These are phyloP conservation scores for Perithous albicinctus DNA, from an alignment of 2,888 invertebrate genomes.

Conservation along the genomic window DNA sequence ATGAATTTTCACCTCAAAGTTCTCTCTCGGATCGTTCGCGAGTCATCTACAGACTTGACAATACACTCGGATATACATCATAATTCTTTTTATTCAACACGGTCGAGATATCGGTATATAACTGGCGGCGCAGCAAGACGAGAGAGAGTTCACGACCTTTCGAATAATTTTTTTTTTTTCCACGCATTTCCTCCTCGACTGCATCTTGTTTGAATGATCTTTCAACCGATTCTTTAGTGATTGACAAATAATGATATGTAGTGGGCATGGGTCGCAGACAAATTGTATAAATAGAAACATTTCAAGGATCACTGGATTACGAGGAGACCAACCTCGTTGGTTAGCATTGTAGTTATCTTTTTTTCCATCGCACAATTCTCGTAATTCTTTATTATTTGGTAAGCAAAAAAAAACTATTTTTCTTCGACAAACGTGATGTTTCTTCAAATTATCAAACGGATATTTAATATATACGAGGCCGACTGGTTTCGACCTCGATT, in stretches of 20 bases:
- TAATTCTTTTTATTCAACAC: constrained; percentile 38
- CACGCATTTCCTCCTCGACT: background rate
- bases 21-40: constrained; percentile 38
- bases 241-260: background rate
- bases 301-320: too few species aligned
- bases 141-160: constrained; percentile 41
- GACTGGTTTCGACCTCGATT: too few species aligned
- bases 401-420: too few species aligned
- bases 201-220: background rate
- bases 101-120: background rate
- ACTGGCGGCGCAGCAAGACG: background rate
- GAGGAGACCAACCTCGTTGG: too few species aligned
- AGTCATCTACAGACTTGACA: constrained; percentile 40
- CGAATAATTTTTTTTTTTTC: constrained; percentile 34
- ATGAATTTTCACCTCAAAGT: constrained; percentile 31
- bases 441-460: too few species aligned
- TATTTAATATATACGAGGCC: too few species aligned
- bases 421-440: too few species aligned
- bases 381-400: too few species aligned
- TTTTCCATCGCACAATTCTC: too few species aligned
- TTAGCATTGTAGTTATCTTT: too few species aligned
- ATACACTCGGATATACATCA: constrained; percentile 29
- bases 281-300: too few species aligned
- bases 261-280: too few species aligned
- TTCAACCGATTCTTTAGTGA: background rate